phyloP scores from a whole-genome alignment of 2,888 invertebrate genomes.

The Vanessa cardui region DNA sequence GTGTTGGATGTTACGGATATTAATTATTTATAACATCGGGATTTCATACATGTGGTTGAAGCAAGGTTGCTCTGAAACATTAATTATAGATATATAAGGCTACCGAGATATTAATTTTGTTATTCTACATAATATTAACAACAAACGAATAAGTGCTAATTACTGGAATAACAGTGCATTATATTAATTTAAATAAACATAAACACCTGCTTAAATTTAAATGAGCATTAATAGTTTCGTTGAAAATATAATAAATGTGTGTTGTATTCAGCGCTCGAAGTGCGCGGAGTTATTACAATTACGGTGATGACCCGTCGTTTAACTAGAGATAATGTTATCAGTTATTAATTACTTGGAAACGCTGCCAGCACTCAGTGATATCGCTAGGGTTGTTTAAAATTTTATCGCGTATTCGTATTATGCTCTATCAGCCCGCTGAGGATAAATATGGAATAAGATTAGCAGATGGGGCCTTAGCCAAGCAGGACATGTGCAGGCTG shows the following conservation, averaged over 20 bases:
- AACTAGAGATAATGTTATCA: constrained; percentile 52
- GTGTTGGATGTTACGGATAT: neutral
- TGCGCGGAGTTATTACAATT: constrained; percentile 38
- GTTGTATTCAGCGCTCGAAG: constrained; percentile 39
- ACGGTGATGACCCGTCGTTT: constrained; percentile 48
- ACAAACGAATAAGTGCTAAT: no score
- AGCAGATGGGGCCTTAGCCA: neutral
- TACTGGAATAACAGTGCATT: neutral
- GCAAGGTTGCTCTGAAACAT: no score
- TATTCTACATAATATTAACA: no score
- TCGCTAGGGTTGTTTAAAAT: constrained; percentile 10
- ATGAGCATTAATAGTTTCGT: constrained; percentile 7
- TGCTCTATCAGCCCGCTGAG: no score
- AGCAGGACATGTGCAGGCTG: no score
- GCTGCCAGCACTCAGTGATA: constrained; percentile 40
- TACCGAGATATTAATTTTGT: no score
- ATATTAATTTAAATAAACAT: constrained; percentile 7
- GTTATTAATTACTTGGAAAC: constrained; percentile 52
- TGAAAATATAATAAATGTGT: constrained; percentile 34
- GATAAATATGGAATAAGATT: neutral
- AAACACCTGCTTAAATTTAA: constrained; percentile 6
- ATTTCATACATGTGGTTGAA: no score
- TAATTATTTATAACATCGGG: no score
- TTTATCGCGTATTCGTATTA: neutral
- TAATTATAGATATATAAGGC: no score